phyloP scores from a whole-genome alignment of 2,113 vertebrate species.

The Plectropomus leopardus region DNA sequence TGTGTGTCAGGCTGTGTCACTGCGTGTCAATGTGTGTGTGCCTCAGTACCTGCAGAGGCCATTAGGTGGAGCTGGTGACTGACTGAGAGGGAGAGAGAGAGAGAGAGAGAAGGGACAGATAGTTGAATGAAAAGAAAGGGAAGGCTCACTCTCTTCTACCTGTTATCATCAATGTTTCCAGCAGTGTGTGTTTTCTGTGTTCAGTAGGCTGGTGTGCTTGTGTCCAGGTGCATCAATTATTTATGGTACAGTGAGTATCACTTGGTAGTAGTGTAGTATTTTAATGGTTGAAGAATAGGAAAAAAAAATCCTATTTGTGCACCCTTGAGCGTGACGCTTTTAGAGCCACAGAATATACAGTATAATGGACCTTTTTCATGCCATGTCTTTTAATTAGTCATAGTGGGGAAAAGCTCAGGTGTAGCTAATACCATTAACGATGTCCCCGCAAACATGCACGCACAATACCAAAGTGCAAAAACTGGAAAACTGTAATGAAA shows the following conservation, averaged over 20 bases:
- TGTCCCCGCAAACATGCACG: background rate
- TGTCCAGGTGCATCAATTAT: slow-evolving; percentile 48
- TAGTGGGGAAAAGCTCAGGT: slow-evolving; percentile 1
- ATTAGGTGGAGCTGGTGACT: slow-evolving; percentile 83
- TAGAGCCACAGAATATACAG: background rate
- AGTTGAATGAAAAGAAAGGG: slow-evolving; percentile 44
- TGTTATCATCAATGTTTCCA: slow-evolving; percentile 38
- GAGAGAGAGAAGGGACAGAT: slow-evolving; percentile 35
- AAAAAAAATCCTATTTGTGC: background rate
- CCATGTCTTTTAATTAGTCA: slow-evolving; percentile 12
- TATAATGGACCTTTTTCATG: background rate
- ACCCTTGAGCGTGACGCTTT: background rate
- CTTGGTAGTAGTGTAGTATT: slow-evolving; percentile 10
- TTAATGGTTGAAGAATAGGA: background rate
- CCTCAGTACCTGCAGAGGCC: slow-evolving; percentile 76
- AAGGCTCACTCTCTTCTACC: slow-evolving; percentile 46
- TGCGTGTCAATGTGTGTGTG: slow-evolving; percentile 33
- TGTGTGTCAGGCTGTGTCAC: slow-evolving; percentile 44
- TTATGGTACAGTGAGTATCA: slow-evolving; percentile 12
- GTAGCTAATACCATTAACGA: slow-evolving; percentile 2
- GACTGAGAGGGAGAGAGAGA: slow-evolving; percentile 57
- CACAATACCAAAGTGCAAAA: background rate
- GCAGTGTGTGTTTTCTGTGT: slow-evolving; percentile 32
- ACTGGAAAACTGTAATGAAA: background rate
- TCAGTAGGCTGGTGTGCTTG: slow-evolving; percentile 22